Evolutionary conservation across 1,140 invertebrate genomes (phyloP), one percentile per base, ranked within the genome.

Genomic region (Chymomyza costata): DNA sequence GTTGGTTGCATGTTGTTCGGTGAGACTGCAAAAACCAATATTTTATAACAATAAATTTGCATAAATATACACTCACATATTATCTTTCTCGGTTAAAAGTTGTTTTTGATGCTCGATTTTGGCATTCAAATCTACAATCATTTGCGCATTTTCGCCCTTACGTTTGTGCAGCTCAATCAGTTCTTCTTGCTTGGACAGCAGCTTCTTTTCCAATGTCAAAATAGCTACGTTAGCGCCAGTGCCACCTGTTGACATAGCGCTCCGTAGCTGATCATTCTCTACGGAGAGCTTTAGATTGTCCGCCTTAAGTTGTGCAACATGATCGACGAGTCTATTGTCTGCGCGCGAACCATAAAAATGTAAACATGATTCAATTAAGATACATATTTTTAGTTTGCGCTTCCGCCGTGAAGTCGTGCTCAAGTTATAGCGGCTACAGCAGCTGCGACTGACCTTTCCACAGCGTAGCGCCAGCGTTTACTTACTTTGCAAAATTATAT

Each of bases 81-180:
- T 66, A 86, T 95, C 93, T 87, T 93, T 94, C 13, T 86, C 70
- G 18, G 89, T 87, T 37, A 96, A 69, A 55, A 91, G 87, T 83
- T 94, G 94, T 63, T 95, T 94, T 76, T 94, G 92, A 63, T 96
- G 94, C 86, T 96, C 93, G 13, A 97, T 86, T 86, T 91, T 91
- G 54, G 91, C 89, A 87, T 95, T 96, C 1, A 98, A 87, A 85
- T 95, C 95, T 37, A 98, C 93, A 50, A 98, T 94, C 87, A 96
- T 92, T 83, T 97, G 96, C 0, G 95, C 90, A 88, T 97, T 95
- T 87, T 98, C 96, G 41, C 96, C 94, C 86, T 94, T 91, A 46
- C 93, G 89, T 70, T 93, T 90, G 82, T 97, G 95, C 18, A 98
- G 84, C 45, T 94, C 94, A 6, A 95, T 96, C 2, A 98, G 86